Percentiles rank a stretch among this genome's conserved stretches.
These are phyloP conservation scores for Adineta ricciae DNA, from an alignment of 2,888 invertebrate species.

Conservation along the genomic window DNA sequence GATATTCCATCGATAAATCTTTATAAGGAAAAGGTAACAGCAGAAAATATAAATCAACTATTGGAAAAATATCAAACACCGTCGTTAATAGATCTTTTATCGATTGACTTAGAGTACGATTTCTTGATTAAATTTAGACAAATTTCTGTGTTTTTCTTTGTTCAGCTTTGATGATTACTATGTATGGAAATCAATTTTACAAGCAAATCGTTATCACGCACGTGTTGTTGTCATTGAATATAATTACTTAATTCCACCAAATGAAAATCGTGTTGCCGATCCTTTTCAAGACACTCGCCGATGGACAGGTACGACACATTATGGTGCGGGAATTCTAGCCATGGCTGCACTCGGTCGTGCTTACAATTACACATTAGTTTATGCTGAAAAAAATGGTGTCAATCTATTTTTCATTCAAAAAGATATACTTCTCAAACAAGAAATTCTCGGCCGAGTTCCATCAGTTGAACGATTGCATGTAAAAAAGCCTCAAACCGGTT, in stretches of 20 bases:
- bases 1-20: slow-evolving; percentile 11
- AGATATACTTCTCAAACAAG: not conserved
- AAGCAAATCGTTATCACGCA: not conserved
- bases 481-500: not conserved
- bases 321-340: not conserved
- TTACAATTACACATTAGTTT: not conserved
- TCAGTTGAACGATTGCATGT: not conserved
- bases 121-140: no score
- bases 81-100: not conserved
- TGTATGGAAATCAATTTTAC: not conserved
- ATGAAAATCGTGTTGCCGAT: not conserved
- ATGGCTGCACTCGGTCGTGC: not conserved
- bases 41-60: not conserved
- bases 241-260: not conserved
- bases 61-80: not conserved
- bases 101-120: not conserved
- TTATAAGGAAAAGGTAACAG: not conserved
- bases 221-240: not conserved
- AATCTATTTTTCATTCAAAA: not conserved
- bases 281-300: not conserved
- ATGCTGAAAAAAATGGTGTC: not conserved
- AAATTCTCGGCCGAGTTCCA: not conserved
- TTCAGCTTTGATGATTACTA: not conserved
- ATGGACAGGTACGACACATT: not conserved
- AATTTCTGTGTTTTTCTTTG: no score